Base-by-base conservation (phyloP, 2,888 invertebrate species). In the Dichetophora obliterata region DNA sequence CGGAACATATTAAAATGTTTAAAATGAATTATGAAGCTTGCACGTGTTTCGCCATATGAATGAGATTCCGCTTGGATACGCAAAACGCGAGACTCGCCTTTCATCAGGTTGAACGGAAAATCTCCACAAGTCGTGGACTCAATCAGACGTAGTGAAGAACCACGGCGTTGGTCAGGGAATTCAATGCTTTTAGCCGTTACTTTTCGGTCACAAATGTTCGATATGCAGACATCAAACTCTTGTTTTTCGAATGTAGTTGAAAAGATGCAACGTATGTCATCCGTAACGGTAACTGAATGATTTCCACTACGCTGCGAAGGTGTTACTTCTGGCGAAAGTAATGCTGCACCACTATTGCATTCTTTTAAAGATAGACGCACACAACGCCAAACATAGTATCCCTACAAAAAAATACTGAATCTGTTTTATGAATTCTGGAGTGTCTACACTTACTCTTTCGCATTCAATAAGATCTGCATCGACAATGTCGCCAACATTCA, bases 391-490 rank as follows among this genome's bases (percentile, higher is more conserved):
- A 79, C 59, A 69, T 75, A 88, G 54, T 76, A 93, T 92, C 66
- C 88, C 85, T 83, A 52, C 3, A 48, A 0, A 27, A 68, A 50
- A 22, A 24, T 48, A 50, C 24, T 11, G 43, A 43, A 43, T 19
- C 43, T 66, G 19, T 19, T 22, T 37, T 5, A 4, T 43, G 48
- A 3, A 4, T 8, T 43, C 4, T 27, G 0, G 19, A 34, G n/a
- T 31, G 16, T 16, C 0, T 6, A 1, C 52, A 81, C 82, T 73
- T 79, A 88, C 89, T 78, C 83, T 93, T 81, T 92, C 92, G 86
- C 94, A 95, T 89, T 95, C 95, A 82, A 95, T 93, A 1, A 92
- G 91, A 85, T 95, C 93, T 5, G 91, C 91, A 75, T 91, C 85
- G 3, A 94, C 94, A 86, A 91, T 90, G 82, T 93, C 93, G 14